Percentiles rank a stretch among this genome's conserved stretches.
Evolutionary conservation across 2,113 vertebrate genomes (phyloP).

Genomic region (Prolemur simus): DNA sequence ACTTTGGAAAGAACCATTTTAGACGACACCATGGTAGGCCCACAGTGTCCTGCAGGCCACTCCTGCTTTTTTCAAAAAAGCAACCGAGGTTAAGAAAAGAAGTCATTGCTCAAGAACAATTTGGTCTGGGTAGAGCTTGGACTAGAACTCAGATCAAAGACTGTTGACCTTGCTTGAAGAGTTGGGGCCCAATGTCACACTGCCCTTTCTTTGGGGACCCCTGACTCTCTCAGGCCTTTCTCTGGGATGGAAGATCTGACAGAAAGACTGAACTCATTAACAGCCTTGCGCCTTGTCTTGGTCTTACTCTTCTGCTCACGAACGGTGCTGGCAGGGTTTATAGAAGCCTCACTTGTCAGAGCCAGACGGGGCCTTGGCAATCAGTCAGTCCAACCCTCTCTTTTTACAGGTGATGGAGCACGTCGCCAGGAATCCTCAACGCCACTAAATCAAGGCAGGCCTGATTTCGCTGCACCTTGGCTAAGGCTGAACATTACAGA

Average conservation of each 20-base stretch:
- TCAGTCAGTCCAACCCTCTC: background rate
- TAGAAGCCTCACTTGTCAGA: background rate
- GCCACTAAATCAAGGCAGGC: background rate
- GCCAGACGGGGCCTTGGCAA: background rate
- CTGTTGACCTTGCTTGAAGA: fast-evolving
- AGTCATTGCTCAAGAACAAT: background rate
- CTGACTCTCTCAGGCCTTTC: fast-evolving
- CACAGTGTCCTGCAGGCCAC: background rate
- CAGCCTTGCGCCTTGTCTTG: background rate
- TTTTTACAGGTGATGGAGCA: background rate
- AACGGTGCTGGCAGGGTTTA: background rate
- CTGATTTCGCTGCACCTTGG: background rate
- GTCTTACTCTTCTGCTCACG: fast-evolving
- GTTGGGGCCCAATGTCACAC: fast-evolving
- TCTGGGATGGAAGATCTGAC: background rate
- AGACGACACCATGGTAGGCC: background rate
- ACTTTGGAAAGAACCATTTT: background rate
- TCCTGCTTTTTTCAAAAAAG: background rate
- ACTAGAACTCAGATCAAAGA: background rate
- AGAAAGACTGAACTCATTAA: background rate
- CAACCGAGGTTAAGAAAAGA: background rate
- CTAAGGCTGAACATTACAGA: background rate
- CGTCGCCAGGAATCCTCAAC: background rate
- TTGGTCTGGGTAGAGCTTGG: background rate
- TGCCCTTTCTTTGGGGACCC: background rate